Percentiles rank a stretch among this genome's conserved stretches.
These are phyloP conservation scores for Glandiceps talaboti DNA, from an alignment of 53 echinoderm and acorn worm species.

Conservation along the genomic window DNA sequence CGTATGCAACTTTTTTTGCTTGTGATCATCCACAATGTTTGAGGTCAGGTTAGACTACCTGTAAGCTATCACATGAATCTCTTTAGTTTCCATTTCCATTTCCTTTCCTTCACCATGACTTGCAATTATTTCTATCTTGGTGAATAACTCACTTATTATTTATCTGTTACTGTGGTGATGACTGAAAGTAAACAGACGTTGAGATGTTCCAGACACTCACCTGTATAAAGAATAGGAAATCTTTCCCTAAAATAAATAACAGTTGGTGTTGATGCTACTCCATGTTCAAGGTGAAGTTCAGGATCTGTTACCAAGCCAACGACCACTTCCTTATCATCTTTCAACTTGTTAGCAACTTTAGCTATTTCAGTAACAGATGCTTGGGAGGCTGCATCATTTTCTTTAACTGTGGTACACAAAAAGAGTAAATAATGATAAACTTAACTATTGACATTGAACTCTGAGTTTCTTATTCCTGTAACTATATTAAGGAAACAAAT, in stretches of 20 bases:
- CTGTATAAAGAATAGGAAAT: conserved; percentile 47
- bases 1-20: no score
- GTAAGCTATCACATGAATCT: background rate
- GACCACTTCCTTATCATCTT: background rate
- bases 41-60: background rate
- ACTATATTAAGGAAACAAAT: no score
- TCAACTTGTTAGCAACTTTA: background rate
- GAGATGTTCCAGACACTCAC: conserved; percentile 11
- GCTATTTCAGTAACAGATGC: background rate
- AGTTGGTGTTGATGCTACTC: conserved; percentile 6
- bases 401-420: background rate
- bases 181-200: background rate
- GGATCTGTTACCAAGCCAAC: background rate
- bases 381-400: background rate
- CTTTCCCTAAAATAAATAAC: conserved; percentile 34
- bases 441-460: no score
- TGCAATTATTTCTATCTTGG: background rate
- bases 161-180: no score
- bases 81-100: no score
- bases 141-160: background rate
- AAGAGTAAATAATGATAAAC: no score
- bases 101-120: background rate
- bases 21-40: background rate
- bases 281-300: background rate
- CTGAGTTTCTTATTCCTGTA: no score